Percentiles rank a stretch among this genome's conserved stretches.
Conservation (phyloP, 2,888 invertebrate genomes). For the Orthonychiurus folsomi region DNA sequence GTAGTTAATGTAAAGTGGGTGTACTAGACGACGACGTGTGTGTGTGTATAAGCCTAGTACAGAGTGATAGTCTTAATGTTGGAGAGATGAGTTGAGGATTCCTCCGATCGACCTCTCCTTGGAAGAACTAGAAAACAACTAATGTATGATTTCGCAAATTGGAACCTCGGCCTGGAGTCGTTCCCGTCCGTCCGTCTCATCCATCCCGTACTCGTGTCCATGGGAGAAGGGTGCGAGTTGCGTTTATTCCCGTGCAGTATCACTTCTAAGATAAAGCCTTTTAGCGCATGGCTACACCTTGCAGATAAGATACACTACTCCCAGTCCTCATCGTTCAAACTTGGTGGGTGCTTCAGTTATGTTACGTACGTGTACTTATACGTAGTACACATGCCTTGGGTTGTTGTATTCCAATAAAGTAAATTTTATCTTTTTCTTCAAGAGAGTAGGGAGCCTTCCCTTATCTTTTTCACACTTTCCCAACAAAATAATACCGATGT, state of each 20-base stretch:
- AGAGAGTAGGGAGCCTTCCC: too few species aligned
- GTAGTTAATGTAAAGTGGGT: too few species aligned
- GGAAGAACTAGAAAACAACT: constrained; percentile 1
- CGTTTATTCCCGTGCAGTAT: background rate
- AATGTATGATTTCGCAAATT: background rate
- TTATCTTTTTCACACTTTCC: constrained; percentile 1
- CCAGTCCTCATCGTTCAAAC: too few species aligned
- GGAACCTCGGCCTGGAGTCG: background rate
- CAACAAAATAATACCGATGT: background rate
- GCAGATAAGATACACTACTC: background rate
- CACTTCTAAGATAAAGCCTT: background rate
- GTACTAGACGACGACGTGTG: too few species aligned
- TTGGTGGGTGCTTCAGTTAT: too few species aligned
- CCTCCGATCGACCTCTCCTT: background rate
- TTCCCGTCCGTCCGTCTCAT: background rate
- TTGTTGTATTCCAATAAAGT: background rate
- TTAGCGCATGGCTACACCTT: constrained; percentile 1
- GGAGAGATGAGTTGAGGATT: background rate
- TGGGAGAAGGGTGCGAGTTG: too few species aligned
- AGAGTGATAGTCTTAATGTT: too few species aligned
- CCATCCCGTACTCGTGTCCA: background rate
- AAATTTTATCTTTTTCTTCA: background rate
- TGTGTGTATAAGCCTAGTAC: too few species aligned
- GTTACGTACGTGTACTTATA: too few species aligned
- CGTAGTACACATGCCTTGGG: too few species aligned